phyloP scores from a whole-genome alignment of 2,888 invertebrate genomes.

The Pecten maximus region DNA sequence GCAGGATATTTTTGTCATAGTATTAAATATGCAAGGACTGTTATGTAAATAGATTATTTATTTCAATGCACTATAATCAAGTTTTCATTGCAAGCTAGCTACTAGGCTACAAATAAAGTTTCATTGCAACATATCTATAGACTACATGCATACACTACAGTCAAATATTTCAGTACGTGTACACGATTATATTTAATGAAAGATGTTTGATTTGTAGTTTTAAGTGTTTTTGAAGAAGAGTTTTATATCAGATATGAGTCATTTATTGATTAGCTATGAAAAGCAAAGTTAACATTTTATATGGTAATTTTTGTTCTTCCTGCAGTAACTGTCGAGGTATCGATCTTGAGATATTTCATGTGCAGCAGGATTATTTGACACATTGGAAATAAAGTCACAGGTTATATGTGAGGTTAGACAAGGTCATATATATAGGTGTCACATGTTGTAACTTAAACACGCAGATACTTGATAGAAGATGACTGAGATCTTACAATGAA shows the following conservation, averaged over 20 bases:
- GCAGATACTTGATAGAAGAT: neutral
- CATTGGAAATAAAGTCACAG: neutral
- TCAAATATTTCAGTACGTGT: too few species aligned
- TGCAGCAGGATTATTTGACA: slow-evolving; percentile 23
- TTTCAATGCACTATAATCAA: too few species aligned
- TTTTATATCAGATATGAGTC: neutral
- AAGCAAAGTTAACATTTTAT: slow-evolving; percentile 3
- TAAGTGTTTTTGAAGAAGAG: neutral
- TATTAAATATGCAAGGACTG: too few species aligned
- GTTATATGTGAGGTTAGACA: neutral
- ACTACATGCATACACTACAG: too few species aligned
- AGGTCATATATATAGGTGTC: neutral
- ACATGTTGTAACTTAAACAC: neutral
- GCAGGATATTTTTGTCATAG: too few species aligned
- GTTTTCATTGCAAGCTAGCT: too few species aligned
- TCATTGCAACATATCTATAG: too few species aligned
- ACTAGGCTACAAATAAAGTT: too few species aligned
- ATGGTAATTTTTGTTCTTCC: slow-evolving; percentile 11
- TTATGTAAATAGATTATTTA: too few species aligned
- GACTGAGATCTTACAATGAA: neutral
- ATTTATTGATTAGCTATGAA: neutral
- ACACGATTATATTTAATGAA: too few species aligned
- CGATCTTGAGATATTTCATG: neutral
- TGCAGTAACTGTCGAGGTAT: slow-evolving; percentile 23
- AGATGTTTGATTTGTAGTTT: neutral